phyloP scores from a whole-genome alignment of 2,888 invertebrate species.

The Exephanes ischioxanthus region DNA sequence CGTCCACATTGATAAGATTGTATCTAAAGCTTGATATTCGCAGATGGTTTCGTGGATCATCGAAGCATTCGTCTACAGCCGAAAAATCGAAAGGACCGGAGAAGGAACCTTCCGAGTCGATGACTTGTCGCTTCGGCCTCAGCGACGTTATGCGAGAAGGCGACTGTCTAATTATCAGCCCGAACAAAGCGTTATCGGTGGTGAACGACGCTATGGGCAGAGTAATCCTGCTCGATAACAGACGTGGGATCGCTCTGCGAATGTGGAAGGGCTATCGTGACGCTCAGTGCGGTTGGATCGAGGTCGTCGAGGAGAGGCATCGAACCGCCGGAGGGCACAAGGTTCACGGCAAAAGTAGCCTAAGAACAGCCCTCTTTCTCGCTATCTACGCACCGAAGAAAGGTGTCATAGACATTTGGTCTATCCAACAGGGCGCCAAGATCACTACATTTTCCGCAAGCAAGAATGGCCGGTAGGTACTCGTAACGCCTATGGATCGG shows the following conservation, averaged over 20 bases:
- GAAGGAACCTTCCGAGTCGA: constrained; percentile 88
- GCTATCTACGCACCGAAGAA: constrained; percentile 97
- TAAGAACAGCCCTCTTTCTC: constrained; percentile 91
- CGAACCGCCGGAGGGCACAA: constrained; percentile 60
- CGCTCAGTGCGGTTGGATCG: constrained; percentile 97
- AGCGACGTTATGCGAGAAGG: constrained; percentile 93
- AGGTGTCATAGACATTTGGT: constrained; percentile 97
- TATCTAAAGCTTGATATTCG: constrained; percentile 48
- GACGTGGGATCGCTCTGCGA: constrained; percentile 91
- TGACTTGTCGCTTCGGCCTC: constrained; percentile 93
- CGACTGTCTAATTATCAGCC: constrained; percentile 91
- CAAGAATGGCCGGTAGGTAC: constrained; percentile 89
- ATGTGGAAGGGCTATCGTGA: constrained; percentile 98
- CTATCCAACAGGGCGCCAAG: constrained; percentile 95
- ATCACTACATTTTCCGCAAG: constrained; percentile 96
- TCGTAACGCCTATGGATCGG: neutral
- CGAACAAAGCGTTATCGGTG: constrained; percentile 92
- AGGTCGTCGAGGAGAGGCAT: constrained; percentile 89
- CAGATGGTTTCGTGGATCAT: constrained; percentile 87
- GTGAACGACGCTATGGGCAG: constrained; percentile 95
- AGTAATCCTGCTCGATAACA: constrained; percentile 94
- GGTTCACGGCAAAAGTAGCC: constrained; percentile 72
- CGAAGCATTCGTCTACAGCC: constrained; percentile 72
- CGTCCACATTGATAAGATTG: neutral
- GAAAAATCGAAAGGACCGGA: constrained; percentile 79